These are phyloP conservation scores for Drosophila dives DNA, from an alignment of 2,888 invertebrate genomes.

Conservation along the genomic window DNA sequence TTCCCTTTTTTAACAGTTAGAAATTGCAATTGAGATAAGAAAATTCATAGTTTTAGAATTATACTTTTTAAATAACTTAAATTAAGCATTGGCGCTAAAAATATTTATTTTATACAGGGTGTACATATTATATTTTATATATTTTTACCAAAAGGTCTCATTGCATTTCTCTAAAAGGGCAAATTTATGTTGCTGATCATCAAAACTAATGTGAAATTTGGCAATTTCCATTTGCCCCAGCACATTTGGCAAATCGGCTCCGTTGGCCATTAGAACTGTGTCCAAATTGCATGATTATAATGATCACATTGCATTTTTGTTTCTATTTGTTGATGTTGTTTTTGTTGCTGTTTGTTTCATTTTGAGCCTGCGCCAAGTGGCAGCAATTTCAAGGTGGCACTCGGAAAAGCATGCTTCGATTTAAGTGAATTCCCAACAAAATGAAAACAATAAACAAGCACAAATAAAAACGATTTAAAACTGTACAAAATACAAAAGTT, in stretches of 20 bases:
- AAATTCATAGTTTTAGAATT: neutral
- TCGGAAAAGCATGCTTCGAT: conserved; percentile 20
- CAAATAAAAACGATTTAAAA: conserved; percentile 10
- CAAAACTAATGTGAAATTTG: conserved; percentile 32
- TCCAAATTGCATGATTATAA: conserved; percentile 65
- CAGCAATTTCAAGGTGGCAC: conserved; percentile 15
- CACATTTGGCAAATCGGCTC: conserved; percentile 27
- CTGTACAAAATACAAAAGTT: neutral
- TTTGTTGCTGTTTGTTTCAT: conserved; percentile 35
- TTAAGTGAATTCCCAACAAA: conserved; percentile 1
- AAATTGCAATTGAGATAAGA: neutral
- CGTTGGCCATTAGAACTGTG: conserved; percentile 23
- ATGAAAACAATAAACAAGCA: neutral
- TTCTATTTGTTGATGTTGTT: conserved; percentile 11
- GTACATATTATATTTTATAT: too few relatives aligned
- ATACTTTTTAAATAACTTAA: neutral
- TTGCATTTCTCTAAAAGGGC: conserved; percentile 51
- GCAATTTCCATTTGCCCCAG: conserved; percentile 24
- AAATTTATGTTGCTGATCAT: conserved; percentile 53
- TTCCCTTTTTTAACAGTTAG: too few relatives aligned
- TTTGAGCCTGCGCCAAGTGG: conserved; percentile 42
- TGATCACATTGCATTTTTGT: conserved; percentile 48
- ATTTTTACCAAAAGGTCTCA: conserved; percentile 24
- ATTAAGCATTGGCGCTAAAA: neutral
- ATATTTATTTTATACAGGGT: too few relatives aligned